Conservation (phyloP, 2,113 vertebrate species). For the Tricholaema leucomelas region DNA sequence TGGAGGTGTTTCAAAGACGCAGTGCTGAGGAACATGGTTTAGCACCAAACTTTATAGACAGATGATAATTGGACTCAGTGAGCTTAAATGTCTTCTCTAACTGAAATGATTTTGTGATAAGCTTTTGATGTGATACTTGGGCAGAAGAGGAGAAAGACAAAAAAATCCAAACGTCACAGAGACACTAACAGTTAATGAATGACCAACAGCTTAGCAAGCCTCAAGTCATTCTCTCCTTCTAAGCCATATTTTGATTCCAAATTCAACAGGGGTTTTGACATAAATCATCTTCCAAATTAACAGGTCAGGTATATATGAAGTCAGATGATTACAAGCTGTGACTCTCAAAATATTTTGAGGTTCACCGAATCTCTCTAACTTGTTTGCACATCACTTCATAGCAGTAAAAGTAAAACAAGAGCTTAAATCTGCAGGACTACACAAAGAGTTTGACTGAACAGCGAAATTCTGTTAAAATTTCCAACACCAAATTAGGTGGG, state of each 20-base stretch:
- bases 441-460: background rate
- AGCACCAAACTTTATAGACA: too few species aligned
- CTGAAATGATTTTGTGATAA: background rate
- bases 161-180: background rate
- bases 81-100: too few species aligned
- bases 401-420: background rate
- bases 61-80: too few species aligned
- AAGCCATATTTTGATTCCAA: background rate
- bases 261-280: background rate
- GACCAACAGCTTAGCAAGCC: background rate
- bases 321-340: background rate
- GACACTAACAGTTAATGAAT: background rate
- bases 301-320: background rate
- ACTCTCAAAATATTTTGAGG: background rate
- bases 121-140: background rate
- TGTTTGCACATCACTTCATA: background rate
- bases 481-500: background rate
- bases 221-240: background rate
- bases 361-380: background rate
- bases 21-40: too few species aligned
- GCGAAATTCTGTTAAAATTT: background rate
- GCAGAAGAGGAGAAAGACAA: background rate
- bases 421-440: background rate
- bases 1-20: too few species aligned
- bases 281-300: background rate